Percentiles rank a stretch among this genome's conserved stretches.
Conservation (phyloP, 2,113 vertebrate genomes). For the Garra rufa region DNA sequence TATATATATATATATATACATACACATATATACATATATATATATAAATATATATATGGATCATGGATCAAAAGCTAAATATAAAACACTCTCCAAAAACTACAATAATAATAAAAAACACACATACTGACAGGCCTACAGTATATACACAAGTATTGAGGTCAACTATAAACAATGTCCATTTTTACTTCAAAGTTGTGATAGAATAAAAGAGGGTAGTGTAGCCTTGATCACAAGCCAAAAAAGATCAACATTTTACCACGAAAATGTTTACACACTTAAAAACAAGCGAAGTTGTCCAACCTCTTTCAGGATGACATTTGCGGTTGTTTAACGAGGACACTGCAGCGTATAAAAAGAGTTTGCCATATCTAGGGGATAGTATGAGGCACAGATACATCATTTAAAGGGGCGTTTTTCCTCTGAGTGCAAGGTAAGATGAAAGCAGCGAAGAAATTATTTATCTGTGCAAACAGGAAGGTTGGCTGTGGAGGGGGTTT, state of each 20-base stretch:
- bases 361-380: background rate
- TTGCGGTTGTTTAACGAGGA: slow-evolving; percentile 4
- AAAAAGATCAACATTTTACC: background rate
- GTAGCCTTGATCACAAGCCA: background rate
- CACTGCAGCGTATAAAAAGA: background rate
- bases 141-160: background rate
- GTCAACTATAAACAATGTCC: background rate
- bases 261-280: background rate
- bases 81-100: too few species aligned
- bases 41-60: too few species aligned
- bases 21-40: too few species aligned
- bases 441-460: slow-evolving; percentile 11
- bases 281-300: background rate
- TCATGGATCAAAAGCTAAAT: too few species aligned
- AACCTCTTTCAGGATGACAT: background rate
- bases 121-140: background rate
- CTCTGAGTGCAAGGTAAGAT: background rate
- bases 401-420: background rate
- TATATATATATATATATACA: too few species aligned
- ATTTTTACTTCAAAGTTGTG: background rate
- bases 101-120: background rate
- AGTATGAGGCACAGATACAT: slow-evolving; percentile 3
- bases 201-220: background rate
- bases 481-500: background rate
- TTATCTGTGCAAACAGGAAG: background rate